Percentiles rank a stretch among this genome's conserved stretches.
Evolutionary conservation across 1,140 invertebrate species (phyloP).

Genomic region (Drosophila cardini): DNA sequence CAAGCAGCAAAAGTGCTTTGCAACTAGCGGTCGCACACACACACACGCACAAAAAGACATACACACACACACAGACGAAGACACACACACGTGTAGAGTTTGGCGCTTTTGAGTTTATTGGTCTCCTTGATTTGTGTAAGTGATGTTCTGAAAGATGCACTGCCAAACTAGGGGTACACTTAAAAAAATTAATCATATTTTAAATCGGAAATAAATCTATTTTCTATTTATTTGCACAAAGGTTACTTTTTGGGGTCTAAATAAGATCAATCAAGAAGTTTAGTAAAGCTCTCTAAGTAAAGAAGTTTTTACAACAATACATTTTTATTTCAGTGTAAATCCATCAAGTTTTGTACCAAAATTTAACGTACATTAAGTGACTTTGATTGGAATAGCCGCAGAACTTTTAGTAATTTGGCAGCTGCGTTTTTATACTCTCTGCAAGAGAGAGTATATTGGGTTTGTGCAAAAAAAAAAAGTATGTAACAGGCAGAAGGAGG

Average conservation of each 20-base stretch:
- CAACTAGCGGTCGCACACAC: conserved; percentile 24
- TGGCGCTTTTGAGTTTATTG: conserved; percentile 70
- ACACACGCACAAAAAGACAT: conserved; percentile 31
- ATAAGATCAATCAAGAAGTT: too few relatives aligned
- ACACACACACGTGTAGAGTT: background rate
- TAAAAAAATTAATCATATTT: too few relatives aligned
- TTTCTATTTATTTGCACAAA: too few relatives aligned
- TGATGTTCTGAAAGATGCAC: conserved; percentile 54
- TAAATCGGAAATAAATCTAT: too few relatives aligned
- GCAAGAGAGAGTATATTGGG: too few relatives aligned
- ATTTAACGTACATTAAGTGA: conserved; percentile 50
- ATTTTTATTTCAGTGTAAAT: background rate
- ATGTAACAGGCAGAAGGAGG: too few relatives aligned
- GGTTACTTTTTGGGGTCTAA: too few relatives aligned
- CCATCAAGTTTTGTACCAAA: conserved; percentile 37
- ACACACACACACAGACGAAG: conserved; percentile 8
- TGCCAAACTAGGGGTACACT: conserved; percentile 12
- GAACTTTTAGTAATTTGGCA: conserved; percentile 42
- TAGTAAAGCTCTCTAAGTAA: too few relatives aligned
- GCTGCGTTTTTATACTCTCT: conserved; percentile 58
- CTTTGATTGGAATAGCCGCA: conserved; percentile 78
- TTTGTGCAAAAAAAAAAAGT: too few relatives aligned
- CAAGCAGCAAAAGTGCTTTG: conserved; percentile 76
- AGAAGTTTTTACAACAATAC: too few relatives aligned
- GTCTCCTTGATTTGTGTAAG: conserved; percentile 77